These are phyloP conservation scores for Cygnus olor DNA, from an alignment of 2,797 vertebrate species.

Conservation along the genomic window DNA sequence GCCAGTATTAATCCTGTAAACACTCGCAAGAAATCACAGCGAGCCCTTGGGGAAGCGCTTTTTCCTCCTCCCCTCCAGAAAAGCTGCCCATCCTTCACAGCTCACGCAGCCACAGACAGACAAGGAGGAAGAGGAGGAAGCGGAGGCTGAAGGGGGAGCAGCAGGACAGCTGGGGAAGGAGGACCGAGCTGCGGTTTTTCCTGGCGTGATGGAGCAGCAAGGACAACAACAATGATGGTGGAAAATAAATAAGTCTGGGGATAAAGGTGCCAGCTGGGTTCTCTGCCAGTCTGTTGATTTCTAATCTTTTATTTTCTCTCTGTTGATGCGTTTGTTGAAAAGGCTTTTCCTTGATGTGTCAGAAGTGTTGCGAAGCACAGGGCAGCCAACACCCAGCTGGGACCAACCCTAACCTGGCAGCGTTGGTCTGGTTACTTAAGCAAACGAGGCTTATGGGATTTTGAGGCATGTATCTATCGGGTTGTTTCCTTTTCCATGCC, in stretches of 20 bases:
- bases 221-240: not conserved
- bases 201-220: fast-evolving
- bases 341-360: not conserved
- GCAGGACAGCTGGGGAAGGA: not conserved
- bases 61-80: not conserved
- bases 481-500: not conserved
- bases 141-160: not conserved
- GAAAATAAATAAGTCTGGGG: not conserved
- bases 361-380: not conserved
- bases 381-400: slow-evolving; percentile 4
- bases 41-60: not conserved
- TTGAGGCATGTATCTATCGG: not conserved
- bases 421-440: not conserved
- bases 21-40: not conserved
- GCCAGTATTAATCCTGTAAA: not conserved
- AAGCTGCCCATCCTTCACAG: not conserved
- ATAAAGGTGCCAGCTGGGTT: not conserved
- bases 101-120: fast-evolving
- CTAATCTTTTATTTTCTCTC: not conserved
- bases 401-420: not conserved
- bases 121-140: not conserved
- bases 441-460: not conserved
- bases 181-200: fast-evolving
- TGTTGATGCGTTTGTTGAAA: not conserved
- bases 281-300: not conserved